phyloP scores from a whole-genome alignment of 1,140 invertebrate species.

The Apis cerana region DNA sequence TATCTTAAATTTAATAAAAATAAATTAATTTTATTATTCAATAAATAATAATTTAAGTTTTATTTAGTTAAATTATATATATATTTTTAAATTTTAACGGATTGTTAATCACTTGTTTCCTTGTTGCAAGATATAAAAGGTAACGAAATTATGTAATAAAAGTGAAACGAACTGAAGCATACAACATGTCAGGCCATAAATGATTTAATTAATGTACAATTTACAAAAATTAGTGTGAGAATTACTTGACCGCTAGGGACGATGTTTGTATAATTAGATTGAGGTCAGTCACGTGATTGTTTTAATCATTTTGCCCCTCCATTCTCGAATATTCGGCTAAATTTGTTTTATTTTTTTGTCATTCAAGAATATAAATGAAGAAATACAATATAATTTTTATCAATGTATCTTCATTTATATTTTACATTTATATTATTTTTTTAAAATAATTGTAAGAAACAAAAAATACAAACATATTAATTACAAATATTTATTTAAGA shows the following conservation, averaged over 20 bases:
- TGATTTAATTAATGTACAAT: constrained; percentile 65
- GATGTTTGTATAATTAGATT: constrained; percentile 60
- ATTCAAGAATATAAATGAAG: neutral
- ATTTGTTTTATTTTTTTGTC: constrained; percentile 37
- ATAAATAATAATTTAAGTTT: neutral
- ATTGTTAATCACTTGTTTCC: constrained; percentile 40
- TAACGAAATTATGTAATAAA: constrained; percentile 52
- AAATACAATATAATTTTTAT: neutral
- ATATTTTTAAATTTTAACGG: neutral
- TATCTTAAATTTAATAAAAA: neutral
- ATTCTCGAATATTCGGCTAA: constrained; percentile 34
- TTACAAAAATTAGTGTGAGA: constrained; percentile 68
- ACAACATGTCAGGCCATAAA: constrained; percentile 26
- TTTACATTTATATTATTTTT: neutral
- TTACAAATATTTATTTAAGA: constrained; percentile 57
- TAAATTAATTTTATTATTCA: too few relatives aligned
- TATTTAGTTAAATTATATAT: neutral
- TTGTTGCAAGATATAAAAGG: constrained; percentile 23
- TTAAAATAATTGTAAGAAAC: neutral
- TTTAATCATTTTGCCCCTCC: constrained; percentile 48
- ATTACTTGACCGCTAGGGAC: constrained; percentile 49
- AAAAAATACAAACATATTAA: neutral
- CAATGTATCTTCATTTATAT: neutral
- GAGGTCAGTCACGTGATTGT: constrained; percentile 56
- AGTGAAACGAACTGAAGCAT: constrained; percentile 43